Conservation (phyloP, 2,888 invertebrate species). For the Callyntrura sp. region DNA sequence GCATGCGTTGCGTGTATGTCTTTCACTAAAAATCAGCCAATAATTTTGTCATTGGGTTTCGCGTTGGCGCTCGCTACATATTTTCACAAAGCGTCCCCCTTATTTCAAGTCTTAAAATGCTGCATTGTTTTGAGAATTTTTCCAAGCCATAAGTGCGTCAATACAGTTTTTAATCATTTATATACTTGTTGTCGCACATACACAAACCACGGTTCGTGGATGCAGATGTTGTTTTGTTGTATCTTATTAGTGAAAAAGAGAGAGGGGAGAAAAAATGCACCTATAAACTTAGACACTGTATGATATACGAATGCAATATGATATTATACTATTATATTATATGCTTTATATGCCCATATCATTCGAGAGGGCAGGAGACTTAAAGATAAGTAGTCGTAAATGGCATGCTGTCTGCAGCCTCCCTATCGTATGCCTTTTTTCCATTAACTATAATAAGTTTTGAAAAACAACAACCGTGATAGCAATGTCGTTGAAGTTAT, state of each 20-base stretch:
- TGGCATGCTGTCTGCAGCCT: constrained; percentile 70
- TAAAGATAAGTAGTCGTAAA: constrained; percentile 40
- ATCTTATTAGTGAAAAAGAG: constrained; percentile 29
- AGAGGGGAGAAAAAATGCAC: background rate
- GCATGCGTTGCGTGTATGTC: too few relatives aligned
- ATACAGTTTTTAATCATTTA: background rate
- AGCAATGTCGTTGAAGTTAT: background rate
- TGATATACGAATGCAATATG: too few relatives aligned
- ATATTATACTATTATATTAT: too few relatives aligned
- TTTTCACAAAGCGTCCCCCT: too few relatives aligned
- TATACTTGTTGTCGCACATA: background rate
- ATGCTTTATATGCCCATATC: background rate
- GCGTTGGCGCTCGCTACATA: too few relatives aligned
- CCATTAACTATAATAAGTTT: background rate
- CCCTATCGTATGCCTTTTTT: constrained; percentile 65
- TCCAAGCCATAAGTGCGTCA: too few relatives aligned
- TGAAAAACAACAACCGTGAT: background rate
- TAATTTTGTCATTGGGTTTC: too few relatives aligned
- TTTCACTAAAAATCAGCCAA: too few relatives aligned
- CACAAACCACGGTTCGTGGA: background rate
- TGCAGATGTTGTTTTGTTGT: background rate
- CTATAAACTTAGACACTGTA: background rate
- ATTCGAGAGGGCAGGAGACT: constrained; percentile 39
- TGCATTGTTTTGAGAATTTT: too few relatives aligned
- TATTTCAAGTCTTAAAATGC: too few relatives aligned